Percentiles rank a stretch among this genome's conserved stretches.
Conservation (phyloP, 2,888 invertebrate species). For the Heliconius erato region DNA sequence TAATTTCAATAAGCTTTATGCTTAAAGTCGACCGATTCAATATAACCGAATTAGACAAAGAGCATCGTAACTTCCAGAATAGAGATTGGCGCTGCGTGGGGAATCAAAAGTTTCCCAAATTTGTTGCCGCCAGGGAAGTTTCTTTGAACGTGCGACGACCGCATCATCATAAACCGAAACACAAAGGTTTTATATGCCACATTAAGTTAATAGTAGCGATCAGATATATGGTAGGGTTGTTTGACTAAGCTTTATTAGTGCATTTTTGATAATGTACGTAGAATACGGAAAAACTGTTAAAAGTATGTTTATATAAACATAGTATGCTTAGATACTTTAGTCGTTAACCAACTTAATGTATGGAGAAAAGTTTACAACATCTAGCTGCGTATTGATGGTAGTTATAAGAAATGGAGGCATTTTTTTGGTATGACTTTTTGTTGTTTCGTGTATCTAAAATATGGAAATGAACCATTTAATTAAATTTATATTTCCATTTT, state of each 20-base stretch:
- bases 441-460: not conserved
- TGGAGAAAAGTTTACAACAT: not conserved
- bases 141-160: constrained; percentile 58
- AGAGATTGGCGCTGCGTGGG: constrained; percentile 45
- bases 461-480: no score
- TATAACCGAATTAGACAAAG: constrained; percentile 44
- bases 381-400: not conserved
- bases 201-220: constrained; percentile 79
- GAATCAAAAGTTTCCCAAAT: constrained; percentile 60
- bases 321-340: not conserved
- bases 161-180: constrained; percentile 75
- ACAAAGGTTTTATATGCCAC: constrained; percentile 81
- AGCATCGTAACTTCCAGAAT: constrained; percentile 44
- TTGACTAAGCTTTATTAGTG: constrained; percentile 68
- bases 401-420: not conserved
- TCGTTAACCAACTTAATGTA: not conserved
- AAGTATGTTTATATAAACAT: constrained; percentile 1
- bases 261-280: constrained; percentile 49
- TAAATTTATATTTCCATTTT: no score
- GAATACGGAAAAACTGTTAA: constrained; percentile 20
- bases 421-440: not conserved
- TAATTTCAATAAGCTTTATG: not conserved
- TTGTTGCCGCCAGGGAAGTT: constrained; percentile 52
- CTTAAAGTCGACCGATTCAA: constrained; percentile 8
- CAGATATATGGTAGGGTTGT: constrained; percentile 67